Evolutionary conservation across 2,888 invertebrate genomes (phyloP), one percentile per base, ranked within the genome.

Genomic region (Glomeris marginata): DNA sequence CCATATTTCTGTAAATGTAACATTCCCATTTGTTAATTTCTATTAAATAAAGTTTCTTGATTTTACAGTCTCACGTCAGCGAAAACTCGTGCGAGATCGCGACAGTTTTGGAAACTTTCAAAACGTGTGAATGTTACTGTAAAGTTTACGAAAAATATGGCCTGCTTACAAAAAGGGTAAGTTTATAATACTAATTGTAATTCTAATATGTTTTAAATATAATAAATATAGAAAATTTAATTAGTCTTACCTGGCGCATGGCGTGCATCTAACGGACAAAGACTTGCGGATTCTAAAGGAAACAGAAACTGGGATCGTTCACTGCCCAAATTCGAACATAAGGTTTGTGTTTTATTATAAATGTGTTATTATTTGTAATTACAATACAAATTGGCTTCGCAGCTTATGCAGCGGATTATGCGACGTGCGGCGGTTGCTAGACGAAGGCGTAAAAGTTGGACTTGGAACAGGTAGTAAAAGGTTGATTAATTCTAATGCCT

Each of bases 171-270:
- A 65, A 74, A 15, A 84, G 81, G 72, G 87, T 85, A 70, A 42
- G 42, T 11, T 18, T 42, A 21, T n/a, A 37, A 10, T 11, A 4
- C 16, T 37, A 37, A 10, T 2, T 5, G 5, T 8, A 37, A 37
- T 37, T 37, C 5, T 21, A 49, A 16, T 13, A 4, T 49, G n/a
- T 5, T 33, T n/a, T 20, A 16, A 33, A 45, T 37, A 16, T 13
- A 15, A 13, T 11, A 20, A 21, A 1, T 35, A 10, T n/a, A 41
- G 34, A 4, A 20, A 38, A 11, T 48, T 45, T 59, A 49, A 50
- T 36, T 60, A 79, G 78, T 78, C 79, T 4, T 74, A 90, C 51
- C 74, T 91, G 73, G 91, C 88, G 0, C 92, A 92, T 63, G 85
- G 80, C 1, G 74, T 91, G 13, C 73, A 86, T 64, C 68, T 90